These are phyloP conservation scores for Ceratina calcarata DNA, from an alignment of 1,140 invertebrate genomes.

Conservation along the genomic window DNA sequence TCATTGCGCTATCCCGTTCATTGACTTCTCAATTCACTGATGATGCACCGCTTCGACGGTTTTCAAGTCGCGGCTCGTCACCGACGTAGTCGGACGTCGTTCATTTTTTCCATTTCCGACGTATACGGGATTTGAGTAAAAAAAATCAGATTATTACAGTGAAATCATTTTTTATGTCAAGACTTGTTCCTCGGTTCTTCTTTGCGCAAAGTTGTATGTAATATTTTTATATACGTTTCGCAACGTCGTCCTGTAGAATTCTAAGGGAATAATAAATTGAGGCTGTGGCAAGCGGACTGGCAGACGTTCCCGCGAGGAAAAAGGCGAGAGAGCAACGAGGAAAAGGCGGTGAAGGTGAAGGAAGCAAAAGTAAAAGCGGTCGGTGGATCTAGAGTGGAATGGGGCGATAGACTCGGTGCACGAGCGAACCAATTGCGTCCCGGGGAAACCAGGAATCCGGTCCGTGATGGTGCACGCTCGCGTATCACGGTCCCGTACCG, in stretches of 20 bases:
- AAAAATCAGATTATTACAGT: not conserved
- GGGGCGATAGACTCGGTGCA: not conserved
- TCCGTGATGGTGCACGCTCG: not conserved
- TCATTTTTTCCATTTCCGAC: not conserved
- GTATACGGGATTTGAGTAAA: not conserved
- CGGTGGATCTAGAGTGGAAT: constrained; percentile 35
- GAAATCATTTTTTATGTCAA: no score
- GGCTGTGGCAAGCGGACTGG: not conserved
- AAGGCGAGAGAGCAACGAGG: not conserved
- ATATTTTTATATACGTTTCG: not conserved
- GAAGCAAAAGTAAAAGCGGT: constrained; percentile 42
- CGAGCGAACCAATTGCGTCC: constrained; percentile 25
- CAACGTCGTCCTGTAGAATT: not conserved
- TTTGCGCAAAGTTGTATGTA: no score
- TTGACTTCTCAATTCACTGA: constrained; percentile 44
- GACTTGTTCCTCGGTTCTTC: no score
- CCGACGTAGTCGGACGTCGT: not conserved
- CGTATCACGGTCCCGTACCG: not conserved
- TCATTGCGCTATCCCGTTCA: constrained; percentile 38
- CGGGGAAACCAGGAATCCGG: constrained; percentile 27
- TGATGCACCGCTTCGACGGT: constrained; percentile 32
- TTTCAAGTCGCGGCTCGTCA: constrained; percentile 14
- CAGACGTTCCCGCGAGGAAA: constrained; percentile 25
- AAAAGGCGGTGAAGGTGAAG: constrained; percentile 22
- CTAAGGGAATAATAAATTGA: not conserved